Evolutionary conservation across 2,113 vertebrate genomes (phyloP), one percentile per base, ranked within the genome.

Genomic region (Centropus bengalensis): DNA sequence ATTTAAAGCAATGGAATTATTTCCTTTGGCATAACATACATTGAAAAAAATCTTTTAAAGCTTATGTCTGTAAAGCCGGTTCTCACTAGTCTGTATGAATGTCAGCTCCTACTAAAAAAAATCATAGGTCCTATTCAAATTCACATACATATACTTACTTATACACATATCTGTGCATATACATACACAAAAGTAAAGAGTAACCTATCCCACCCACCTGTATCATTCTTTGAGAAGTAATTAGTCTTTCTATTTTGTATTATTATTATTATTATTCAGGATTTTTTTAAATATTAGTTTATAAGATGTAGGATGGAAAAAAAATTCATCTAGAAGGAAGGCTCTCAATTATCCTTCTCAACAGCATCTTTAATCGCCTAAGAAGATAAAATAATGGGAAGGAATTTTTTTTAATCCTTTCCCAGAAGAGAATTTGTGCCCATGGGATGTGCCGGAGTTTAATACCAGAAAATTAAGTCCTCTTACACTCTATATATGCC

Each of bases 1-100:
- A 82, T 77, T 91, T 93, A 88, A 92, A 91, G n/a, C 76, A 42
- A 87, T 79, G 33, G 23, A 91, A 79, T 92, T 89, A 91, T 85
- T 42, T n/a, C 30, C 8, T 91, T 94, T 91, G 91, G 6, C 59
- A 85, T 87, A 87, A 89, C 69, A 76, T 8, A 80, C 49, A 76
- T 67, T 38, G 30, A 6, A 32, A 63, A 80, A 71, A 60, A 28
- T 45, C 11, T 84, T 84, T 80, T 52, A 69, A 69, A 83, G 8
- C 10, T 82, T 80, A 42, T 40, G 2, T 33, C 67, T 79, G 12
- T 63, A 94, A 94, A 94, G 12, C 10, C 28, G 54, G 10, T 74
- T 77, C 63, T 91, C 32, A 77, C 21, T 80, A 73, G 88, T 89
- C 75, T 77, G 27, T 8, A 33, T 62, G 54, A 77, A 47, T 67